Percentiles rank a stretch among this genome's conserved stretches.
Evolutionary conservation across 2,888 invertebrate species (phyloP).

Genomic region (Latrodectus hesperus): DNA sequence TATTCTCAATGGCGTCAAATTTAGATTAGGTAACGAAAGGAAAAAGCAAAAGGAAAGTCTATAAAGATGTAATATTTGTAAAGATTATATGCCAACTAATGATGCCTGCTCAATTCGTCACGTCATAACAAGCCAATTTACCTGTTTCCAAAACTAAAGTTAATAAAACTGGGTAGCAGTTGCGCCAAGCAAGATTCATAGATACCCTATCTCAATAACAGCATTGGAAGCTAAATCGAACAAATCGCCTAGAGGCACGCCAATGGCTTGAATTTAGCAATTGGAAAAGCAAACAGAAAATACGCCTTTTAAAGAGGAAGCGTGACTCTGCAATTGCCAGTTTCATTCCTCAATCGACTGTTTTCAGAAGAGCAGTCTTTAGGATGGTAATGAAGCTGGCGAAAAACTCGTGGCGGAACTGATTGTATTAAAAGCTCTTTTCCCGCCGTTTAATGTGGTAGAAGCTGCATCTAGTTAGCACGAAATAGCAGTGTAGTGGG

Average conservation of each 20-base stretch:
- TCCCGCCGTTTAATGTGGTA: background rate
- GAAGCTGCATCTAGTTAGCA: slow-evolving; percentile 3
- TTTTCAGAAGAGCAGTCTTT: slow-evolving; percentile 35
- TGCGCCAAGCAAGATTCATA: background rate
- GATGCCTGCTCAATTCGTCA: no score
- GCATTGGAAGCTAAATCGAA: slow-evolving; percentile 12
- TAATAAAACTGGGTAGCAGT: no score
- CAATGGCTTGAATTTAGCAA: slow-evolving; percentile 23
- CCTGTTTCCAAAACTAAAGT: no score
- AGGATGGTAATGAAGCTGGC: slow-evolving; percentile 30
- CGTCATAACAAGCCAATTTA: no score
- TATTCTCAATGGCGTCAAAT: no score
- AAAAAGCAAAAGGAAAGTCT: no score
- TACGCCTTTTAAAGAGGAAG: slow-evolving; percentile 10
- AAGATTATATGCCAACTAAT: no score
- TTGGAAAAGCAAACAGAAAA: slow-evolving; percentile 17
- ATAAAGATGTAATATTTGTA: no score
- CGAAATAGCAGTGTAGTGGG: background rate
- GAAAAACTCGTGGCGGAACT: slow-evolving; percentile 30
- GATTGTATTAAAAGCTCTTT: slow-evolving; percentile 14
- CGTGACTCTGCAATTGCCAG: slow-evolving; percentile 52
- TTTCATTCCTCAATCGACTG: slow-evolving; percentile 44
- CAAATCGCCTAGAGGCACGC: slow-evolving; percentile 42
- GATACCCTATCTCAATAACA: slow-evolving; percentile 5
- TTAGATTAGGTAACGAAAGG: no score